Evolutionary conservation across 2,888 invertebrate species (phyloP), one percentile per base, ranked within the genome.

Genomic region (Leucoptera coffeella): DNA sequence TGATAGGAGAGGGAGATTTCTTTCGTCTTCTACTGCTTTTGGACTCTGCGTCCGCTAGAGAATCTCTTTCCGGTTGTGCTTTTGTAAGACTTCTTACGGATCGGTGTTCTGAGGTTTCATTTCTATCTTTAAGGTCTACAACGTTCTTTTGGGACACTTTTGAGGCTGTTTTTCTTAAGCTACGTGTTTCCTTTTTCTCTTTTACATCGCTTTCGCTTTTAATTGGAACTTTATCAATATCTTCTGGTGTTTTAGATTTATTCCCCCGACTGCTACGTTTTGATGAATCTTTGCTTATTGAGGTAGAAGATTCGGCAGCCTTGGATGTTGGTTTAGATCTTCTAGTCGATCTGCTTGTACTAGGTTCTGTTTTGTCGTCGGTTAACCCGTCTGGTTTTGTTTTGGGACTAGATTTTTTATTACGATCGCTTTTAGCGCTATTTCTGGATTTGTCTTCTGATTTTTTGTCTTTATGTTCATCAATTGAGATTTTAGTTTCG

Each of bases 141-240:
- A 17, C 15, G 12, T 26, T 14, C 6, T 13, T 4, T 31, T 30
- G 3, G 27, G 24, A 11, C 25, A n/a, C 2, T 14, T 14, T n/a
- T n/a, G n/a, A n/a, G n/a, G n/a, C 7, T 29, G 27, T 26, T 34
- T 35, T 14, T 26, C 6, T 23, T 12, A 23, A 14, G 13, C 23
- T 26, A 8, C 27, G 22, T 15, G n/a, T 12, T 9, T 42, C 39
- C 22, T 36, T 38, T 31, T 40, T 40, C 6, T 40, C 40, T 26
- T 45, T 44, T 5, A 31, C 31, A 3, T 36, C 39, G 29, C 32
- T 49, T 12, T 54, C 51, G 15, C 61, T 42, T 31, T 32, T 51
- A 37, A 60, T 65, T 27, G 61, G 46, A n/a, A 3, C 5, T 9
- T 14, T 13, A 11, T 14, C 13, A 3, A 4, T 14, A 21, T 17